These are phyloP conservation scores for Pteronotus mesoamericanus DNA, from an alignment of 2,797 vertebrate genomes.

Conservation along the genomic window DNA sequence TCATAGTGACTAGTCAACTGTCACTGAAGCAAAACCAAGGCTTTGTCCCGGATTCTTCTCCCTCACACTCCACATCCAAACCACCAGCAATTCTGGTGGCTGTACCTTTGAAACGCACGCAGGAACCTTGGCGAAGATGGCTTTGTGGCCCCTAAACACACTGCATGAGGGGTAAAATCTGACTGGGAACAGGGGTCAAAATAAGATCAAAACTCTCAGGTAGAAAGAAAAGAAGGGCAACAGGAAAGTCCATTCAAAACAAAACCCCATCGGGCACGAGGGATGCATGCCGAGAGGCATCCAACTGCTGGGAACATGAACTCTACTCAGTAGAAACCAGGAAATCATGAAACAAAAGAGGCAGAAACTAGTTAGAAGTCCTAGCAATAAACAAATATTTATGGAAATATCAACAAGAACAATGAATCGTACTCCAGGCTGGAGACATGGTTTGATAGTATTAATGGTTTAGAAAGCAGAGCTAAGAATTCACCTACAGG, in stretches of 20 bases:
- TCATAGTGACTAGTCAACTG: accelerated
- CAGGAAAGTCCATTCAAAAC: neutral
- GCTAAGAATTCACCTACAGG: neutral
- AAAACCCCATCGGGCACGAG: neutral
- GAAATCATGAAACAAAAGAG: neutral
- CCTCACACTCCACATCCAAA: neutral
- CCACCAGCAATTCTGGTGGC: neutral
- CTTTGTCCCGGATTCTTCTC: too few relatives aligned
- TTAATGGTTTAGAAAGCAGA: neutral
- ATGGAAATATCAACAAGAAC: neutral
- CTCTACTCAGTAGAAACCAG: neutral
- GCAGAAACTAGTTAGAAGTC: neutral
- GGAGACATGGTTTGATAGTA: neutral
- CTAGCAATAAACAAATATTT: neutral
- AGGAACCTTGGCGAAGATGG: neutral
- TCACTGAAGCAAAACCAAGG: neutral
- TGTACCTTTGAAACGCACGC: neutral
- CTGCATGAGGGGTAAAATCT: neutral
- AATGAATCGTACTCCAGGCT: neutral
- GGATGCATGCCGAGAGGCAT: neutral
- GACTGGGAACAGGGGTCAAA: neutral
- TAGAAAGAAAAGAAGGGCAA: neutral
- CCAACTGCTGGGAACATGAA: neutral
- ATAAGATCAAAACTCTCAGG: neutral
- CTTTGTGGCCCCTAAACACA: neutral